phyloP scores from a whole-genome alignment of 2,888 invertebrate species.

The Troides aeacus region DNA sequence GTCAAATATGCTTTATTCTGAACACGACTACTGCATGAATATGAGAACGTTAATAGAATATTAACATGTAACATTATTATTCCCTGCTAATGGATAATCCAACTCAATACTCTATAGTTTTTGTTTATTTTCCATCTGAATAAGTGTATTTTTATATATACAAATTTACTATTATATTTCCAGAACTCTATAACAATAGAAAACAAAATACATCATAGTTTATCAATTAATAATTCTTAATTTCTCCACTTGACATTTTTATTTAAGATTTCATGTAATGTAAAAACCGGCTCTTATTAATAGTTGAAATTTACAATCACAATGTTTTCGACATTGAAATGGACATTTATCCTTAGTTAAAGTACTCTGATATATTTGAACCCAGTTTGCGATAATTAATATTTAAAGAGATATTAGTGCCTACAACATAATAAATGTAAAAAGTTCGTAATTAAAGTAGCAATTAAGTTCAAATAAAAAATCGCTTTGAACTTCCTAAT shows the following conservation, averaged over 20 bases:
- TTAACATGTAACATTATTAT: neutral
- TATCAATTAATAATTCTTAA: too few species aligned
- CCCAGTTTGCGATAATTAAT: neutral
- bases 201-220: too few species aligned
- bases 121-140: too few species aligned
- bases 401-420: neutral
- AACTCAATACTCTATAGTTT: neutral
- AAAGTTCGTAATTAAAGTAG: neutral
- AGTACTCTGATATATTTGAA: neutral
- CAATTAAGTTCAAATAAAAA: neutral
- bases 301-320: neutral
- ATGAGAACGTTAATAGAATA: neutral
- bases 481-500: neutral
- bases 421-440: neutral
- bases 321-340: neutral
- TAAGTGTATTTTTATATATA: too few species aligned
- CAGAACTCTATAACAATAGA: too few species aligned
- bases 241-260: too few species aligned
- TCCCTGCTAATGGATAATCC: neutral
- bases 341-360: neutral
- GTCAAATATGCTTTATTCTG: neutral
- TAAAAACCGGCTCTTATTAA: neutral
- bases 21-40: neutral
- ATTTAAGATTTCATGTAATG: too few species aligned
- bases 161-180: too few species aligned